Conservation (phyloP, 2,113 vertebrate species). For the Tonatia bakeri region DNA sequence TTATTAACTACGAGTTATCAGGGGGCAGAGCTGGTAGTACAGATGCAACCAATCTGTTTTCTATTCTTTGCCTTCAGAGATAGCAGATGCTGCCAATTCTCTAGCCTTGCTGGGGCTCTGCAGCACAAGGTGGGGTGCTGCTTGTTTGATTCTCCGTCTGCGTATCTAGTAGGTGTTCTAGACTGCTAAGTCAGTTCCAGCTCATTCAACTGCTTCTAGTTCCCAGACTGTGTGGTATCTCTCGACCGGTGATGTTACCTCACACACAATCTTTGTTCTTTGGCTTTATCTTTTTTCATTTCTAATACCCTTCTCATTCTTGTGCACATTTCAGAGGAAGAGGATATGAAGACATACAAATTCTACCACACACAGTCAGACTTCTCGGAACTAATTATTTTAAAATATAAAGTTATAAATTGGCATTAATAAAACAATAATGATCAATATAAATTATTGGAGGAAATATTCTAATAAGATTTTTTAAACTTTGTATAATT, state of each 20-base stretch:
- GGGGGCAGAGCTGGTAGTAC: neutral
- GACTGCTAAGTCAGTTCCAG: neutral
- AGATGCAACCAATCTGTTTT: neutral
- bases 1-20: neutral
- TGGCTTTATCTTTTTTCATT: neutral
- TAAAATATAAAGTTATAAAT: neutral
- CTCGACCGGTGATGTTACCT: neutral
- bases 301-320: neutral
- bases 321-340: neutral
- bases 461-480: neutral
- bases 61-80: neutral
- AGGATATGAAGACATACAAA: neutral
- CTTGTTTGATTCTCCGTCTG: neutral
- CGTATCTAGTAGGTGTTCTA: neutral
- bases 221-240: neutral
- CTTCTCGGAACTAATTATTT: slow-evolving; percentile 22
- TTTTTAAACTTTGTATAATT: neutral
- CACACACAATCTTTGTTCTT: neutral
- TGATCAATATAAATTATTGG: neutral
- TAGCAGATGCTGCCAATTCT: neutral
- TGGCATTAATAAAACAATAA: neutral
- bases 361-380: neutral
- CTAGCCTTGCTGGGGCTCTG: neutral
- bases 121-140: neutral
- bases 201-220: neutral